Conservation (phyloP, 2,113 vertebrate species). For the Clarias macrocephalus region DNA sequence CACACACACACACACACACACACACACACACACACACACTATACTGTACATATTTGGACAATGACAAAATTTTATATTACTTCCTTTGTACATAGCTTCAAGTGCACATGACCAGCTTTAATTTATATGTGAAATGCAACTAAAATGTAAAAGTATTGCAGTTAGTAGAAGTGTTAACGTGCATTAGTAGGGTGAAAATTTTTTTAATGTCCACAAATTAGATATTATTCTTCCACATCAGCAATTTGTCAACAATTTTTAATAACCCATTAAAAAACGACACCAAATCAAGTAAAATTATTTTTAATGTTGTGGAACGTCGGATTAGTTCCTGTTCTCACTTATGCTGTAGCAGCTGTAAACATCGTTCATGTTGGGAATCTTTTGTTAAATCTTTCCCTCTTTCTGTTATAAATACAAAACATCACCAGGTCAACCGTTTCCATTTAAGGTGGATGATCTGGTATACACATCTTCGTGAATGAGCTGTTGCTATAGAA, state of each 20-base stretch:
- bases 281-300: neutral
- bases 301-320: neutral
- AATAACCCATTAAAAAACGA: neutral
- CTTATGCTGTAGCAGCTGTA: neutral
- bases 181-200: neutral
- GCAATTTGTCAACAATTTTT: neutral
- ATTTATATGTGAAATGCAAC: too few species aligned
- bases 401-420: neutral
- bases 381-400: neutral
- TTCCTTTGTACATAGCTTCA: too few species aligned
- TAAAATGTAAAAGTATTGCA: too few species aligned
- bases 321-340: neutral
- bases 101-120: too few species aligned
- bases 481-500: neutral
- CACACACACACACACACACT: too few species aligned
- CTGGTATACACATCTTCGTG: neutral
- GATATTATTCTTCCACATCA: neutral
- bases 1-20: too few species aligned
- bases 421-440: neutral
- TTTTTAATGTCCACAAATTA: neutral
- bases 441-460: neutral
- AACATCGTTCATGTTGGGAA: neutral
- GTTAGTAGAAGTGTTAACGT: neutral
- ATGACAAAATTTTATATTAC: too few species aligned
- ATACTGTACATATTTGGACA: too few species aligned